Evolutionary conservation across 2,888 invertebrate species (phyloP).

Genomic region (Eueremaeus valkanovi): DNA sequence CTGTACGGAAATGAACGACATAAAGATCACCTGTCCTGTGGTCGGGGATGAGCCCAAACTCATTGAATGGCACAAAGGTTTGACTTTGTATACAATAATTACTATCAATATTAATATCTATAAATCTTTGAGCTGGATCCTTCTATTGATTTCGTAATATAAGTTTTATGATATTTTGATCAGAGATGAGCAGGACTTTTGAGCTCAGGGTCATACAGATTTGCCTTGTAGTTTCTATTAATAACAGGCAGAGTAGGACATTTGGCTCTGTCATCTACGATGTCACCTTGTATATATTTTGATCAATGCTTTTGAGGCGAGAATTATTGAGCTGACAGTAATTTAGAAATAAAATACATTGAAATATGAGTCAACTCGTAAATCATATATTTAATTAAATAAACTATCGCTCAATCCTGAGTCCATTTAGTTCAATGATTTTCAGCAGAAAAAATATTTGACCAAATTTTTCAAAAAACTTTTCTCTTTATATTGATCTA

Average conservation of each 20-base stretch:
- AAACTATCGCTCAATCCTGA: background rate
- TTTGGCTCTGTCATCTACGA: too few species aligned
- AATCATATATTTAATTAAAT: constrained; percentile 8
- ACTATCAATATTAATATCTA: too few species aligned
- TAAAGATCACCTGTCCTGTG: constrained; percentile 70
- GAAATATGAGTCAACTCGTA: background rate
- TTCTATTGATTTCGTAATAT: too few species aligned
- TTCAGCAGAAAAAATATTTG: background rate
- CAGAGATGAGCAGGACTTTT: too few species aligned
- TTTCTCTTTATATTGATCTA: background rate
- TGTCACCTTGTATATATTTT: too few species aligned
- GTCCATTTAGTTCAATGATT: background rate
- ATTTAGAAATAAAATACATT: background rate
- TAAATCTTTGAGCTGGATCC: too few species aligned
- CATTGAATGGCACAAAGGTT: constrained; percentile 38
- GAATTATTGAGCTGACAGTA: background rate
- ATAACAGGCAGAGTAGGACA: too few species aligned
- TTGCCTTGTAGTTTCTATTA: too few species aligned
- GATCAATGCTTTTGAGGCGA: background rate
- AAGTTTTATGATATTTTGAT: too few species aligned
- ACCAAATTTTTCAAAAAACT: background rate
- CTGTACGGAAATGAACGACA: constrained; percentile 65
- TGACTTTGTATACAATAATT: background rate
- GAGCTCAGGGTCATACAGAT: too few species aligned
- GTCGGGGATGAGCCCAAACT: constrained; percentile 12